Conservation (phyloP, 2,113 vertebrate species). For the Apus apus region DNA sequence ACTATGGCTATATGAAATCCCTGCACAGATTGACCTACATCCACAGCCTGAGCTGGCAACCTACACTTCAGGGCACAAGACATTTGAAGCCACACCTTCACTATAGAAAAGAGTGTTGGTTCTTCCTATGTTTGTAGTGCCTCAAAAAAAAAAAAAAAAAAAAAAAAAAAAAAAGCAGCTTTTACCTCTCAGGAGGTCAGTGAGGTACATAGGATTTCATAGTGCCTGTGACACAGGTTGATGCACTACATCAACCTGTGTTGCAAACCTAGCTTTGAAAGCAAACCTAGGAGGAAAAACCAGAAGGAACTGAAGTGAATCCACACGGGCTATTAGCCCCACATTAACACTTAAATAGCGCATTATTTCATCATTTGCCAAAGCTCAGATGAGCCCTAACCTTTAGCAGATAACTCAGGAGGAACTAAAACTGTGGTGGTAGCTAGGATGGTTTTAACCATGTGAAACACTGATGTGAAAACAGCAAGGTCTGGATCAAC, state of each 20-base stretch:
- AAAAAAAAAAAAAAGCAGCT: not conserved
- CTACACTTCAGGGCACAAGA: not conserved
- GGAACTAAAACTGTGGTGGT: not conserved
- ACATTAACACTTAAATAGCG: constrained; percentile 18
- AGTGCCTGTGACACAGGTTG: constrained; percentile 16
- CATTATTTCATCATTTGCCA: constrained; percentile 50
- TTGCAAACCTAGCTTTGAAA: constrained; percentile 7
- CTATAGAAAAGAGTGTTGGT: not conserved
- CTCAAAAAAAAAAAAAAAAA: not conserved
- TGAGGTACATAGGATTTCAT: not conserved
- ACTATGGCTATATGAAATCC: not conserved
- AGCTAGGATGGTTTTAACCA: not conserved
- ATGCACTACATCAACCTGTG: constrained; percentile 34
- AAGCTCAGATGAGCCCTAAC: constrained; percentile 18
- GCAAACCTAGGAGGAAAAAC: constrained; percentile 48
- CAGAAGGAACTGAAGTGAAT: constrained; percentile 36
- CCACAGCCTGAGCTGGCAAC: not conserved
- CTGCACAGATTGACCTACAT: not conserved
- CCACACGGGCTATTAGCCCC: constrained; percentile 45
- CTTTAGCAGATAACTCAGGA: constrained; percentile 18
- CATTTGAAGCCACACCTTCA: not conserved
- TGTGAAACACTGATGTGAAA: not conserved
- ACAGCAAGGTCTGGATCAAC: not conserved
- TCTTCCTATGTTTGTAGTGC: not conserved
- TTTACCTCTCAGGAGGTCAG: constrained; percentile 47